Evolutionary conservation across 2,797 vertebrate genomes (phyloP).

Genomic region (Cirrhinus molitorella): DNA sequence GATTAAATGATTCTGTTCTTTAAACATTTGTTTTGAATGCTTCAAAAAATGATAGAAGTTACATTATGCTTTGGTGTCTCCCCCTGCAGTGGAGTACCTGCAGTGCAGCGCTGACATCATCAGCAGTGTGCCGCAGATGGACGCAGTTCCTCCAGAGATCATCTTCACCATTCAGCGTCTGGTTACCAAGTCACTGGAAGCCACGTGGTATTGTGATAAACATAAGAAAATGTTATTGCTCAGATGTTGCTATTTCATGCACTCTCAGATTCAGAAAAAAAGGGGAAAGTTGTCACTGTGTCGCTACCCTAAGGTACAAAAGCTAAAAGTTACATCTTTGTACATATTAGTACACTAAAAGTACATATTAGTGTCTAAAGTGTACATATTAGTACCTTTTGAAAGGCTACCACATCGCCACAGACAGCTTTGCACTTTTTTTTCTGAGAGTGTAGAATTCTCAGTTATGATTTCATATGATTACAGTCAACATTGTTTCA

Average conservation of each 20-base stretch:
- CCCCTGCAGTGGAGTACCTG: constrained; percentile 22
- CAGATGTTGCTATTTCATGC: not conserved
- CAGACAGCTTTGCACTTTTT: not conserved
- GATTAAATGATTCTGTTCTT: not conserved
- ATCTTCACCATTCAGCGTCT: constrained; percentile 66
- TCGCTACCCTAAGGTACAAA: no score
- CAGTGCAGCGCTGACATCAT: constrained; percentile 33
- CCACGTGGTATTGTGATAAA: constrained; percentile 64
- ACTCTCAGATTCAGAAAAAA: not conserved
- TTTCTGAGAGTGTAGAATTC: not conserved
- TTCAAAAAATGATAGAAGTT: not conserved
- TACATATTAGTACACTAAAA: not conserved
- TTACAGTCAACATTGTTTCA: not conserved
- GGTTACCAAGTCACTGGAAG: constrained; percentile 68
- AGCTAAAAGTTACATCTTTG: no score
- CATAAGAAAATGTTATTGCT: not conserved
- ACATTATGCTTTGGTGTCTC: not conserved
- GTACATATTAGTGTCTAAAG: not conserved
- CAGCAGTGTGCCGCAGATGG: not conserved
- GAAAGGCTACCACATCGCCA: not conserved
- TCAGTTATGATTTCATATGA: not conserved
- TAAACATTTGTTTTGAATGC: not conserved
- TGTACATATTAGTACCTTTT: not conserved
- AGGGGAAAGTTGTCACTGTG: not conserved
- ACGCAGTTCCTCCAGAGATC: constrained; percentile 42